A percentile compares a stretch with the other conserved stretches of the same genome.
Conservation (phyloP, 2,113 vertebrate species). For the Caranx ignobilis region DNA sequence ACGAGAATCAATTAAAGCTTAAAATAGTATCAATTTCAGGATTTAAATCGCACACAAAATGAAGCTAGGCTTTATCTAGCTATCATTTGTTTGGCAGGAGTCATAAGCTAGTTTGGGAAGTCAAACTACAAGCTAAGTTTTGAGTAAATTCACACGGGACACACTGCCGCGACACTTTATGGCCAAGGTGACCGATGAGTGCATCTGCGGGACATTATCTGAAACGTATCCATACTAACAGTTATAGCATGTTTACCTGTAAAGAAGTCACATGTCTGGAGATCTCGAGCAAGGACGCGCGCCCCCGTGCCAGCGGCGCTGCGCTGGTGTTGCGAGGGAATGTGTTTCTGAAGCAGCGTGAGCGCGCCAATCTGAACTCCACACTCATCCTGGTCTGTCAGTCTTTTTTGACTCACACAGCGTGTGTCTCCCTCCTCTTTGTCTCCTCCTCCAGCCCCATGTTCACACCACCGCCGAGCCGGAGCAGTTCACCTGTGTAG, state of each 20-base stretch:
- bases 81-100: too few species aligned
- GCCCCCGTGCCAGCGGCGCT: not conserved
- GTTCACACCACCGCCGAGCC: constrained; percentile 34
- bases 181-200: too few species aligned
- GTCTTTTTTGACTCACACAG: constrained; percentile 10
- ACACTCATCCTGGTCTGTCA: constrained; percentile 34
- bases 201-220: not conserved
- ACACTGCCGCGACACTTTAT: not conserved
- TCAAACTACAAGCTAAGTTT: too few species aligned
- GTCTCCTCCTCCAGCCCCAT: constrained; percentile 42
- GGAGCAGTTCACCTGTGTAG: constrained; percentile 35
- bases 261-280: not conserved
- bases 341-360: constrained; percentile 35
- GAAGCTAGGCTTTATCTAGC: not conserved
- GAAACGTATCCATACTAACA: not conserved
- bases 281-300: not conserved
- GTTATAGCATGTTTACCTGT: not conserved
- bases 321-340: constrained; percentile 16
- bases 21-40: too few species aligned
- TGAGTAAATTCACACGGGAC: not conserved
- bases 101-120: too few species aligned
- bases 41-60: too few species aligned
- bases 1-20: not conserved
- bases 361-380: constrained; percentile 59
- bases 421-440: constrained; percentile 23